These are phyloP conservation scores for Drosophila algonquin DNA, from an alignment of 2,888 invertebrate species.

Conservation along the genomic window DNA sequence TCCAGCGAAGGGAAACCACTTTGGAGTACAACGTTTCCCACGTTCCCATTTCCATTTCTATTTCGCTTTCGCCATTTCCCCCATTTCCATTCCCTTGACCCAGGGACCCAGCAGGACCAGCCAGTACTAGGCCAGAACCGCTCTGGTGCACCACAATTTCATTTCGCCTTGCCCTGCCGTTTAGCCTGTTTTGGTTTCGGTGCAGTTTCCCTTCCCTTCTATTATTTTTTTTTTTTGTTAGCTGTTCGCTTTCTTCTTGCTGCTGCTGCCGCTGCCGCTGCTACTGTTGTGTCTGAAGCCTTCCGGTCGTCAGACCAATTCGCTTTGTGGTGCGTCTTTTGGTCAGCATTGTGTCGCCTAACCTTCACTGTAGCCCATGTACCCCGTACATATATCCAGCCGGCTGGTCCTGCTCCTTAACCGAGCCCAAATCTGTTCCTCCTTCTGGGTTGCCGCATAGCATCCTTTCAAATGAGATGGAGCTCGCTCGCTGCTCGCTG, in stretches of 20 bases:
- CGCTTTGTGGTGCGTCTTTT: slow-evolving; percentile 12
- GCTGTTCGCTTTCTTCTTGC: slow-evolving; percentile 31
- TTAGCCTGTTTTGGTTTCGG: slow-evolving; percentile 53
- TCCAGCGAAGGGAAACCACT: neutral
- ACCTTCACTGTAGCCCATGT: slow-evolving; percentile 17
- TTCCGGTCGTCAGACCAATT: slow-evolving; percentile 38
- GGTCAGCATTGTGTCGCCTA: slow-evolving; percentile 53
- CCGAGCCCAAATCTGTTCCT: neutral
- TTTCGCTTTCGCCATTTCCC: slow-evolving; percentile 11
- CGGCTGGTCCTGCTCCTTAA: slow-evolving; percentile 1
- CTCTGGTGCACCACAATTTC: slow-evolving; percentile 64
- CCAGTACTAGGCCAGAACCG: slow-evolving; percentile 28
- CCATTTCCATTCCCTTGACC: slow-evolving; percentile 6
- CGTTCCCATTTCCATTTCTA: slow-evolving; percentile 27
- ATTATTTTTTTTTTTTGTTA: slow-evolving; percentile 23
- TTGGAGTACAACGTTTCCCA: slow-evolving; percentile 5
- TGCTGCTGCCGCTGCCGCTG: slow-evolving; percentile 8
- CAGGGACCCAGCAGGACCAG: neutral
- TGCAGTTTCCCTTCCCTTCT: slow-evolving; percentile 25
- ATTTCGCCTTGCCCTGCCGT: slow-evolving; percentile 51
- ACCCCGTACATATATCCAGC: neutral
- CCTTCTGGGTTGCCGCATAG: neutral
- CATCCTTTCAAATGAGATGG: neutral
- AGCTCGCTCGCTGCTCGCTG: slow-evolving; percentile 11
- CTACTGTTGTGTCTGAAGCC: slow-evolving; percentile 23